Evolutionary conservation across 37 sponge, comb jelly and placozoan genomes (phyloP), one percentile per base, ranked within the genome.

Genomic region (Beroe forskalii): DNA sequence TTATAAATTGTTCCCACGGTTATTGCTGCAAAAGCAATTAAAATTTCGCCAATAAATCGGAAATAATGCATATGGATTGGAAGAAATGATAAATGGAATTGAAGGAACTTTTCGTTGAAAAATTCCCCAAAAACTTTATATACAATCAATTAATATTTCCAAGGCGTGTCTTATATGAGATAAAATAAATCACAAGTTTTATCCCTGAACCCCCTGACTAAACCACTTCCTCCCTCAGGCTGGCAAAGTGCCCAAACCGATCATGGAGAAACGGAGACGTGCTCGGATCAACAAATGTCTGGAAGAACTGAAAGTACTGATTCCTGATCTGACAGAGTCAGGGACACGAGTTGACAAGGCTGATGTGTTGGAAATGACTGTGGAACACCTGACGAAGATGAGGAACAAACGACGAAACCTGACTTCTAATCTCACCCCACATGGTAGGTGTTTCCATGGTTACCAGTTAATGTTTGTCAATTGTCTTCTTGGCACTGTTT

Each of bases 331-430:
- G 43, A 80, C 86, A n/a, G 86, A 44, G 25, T 44, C 55, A 12
- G 86, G 86, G 9, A 44, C 55, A 25, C 37, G 86, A 25, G 86
- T 80, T 4, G 86, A 80, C 55, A 80, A 80, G 86, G 86, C 86
- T 41, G 86, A 80, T 43, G 86, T 80, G 17, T 48, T 80, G 55
- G 86, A 80, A 37, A 80, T 80, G 86, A 80, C 86, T 42, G 86
- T 80, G 24, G 86, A 80, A 25, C 86, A 80, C 20, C 55, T 80
- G 43, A 80, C 86, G 2, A 80, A 37, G 55, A 80, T 80, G 86
- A 80, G 35, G 40, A 80, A 41, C 86, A 80, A 80, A 48, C 12
- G 86, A 80, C 44, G 86, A 8, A 80, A 80, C n/a, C 86, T 80
- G 24, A 43, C 86, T 38, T 80, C 86, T 48, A 80, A 27, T 37